Conservation (phyloP, 2,888 invertebrate species). For the Trisateles emortualis region DNA sequence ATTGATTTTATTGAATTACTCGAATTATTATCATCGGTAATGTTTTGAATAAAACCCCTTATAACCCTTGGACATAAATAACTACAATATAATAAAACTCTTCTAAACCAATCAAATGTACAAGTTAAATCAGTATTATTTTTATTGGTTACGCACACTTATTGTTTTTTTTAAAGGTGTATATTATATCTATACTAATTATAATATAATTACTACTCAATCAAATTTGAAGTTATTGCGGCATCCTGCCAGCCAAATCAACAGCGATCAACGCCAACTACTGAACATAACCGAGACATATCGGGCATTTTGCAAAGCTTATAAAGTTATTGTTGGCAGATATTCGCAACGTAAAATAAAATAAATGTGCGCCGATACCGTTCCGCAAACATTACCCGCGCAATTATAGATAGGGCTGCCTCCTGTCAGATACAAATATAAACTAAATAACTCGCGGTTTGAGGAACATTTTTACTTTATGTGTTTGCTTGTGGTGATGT, state of each 20-base stretch:
- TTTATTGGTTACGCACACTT: constrained; percentile 4
- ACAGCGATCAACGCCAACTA: constrained; percentile 26
- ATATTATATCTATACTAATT: too few relatives aligned
- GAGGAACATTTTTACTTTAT: not conserved
- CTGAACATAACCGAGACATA: constrained; percentile 22
- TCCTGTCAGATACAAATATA: constrained; percentile 19
- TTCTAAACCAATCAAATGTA: too few relatives aligned
- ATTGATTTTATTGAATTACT: too few relatives aligned
- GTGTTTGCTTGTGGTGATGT: not conserved
- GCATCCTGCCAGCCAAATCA: constrained; percentile 27
- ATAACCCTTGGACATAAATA: too few relatives aligned
- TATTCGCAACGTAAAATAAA: constrained; percentile 47
- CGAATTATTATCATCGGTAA: too few relatives aligned
- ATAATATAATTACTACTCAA: constrained; percentile 21
- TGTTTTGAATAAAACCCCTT: too few relatives aligned
- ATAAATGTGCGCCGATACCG: constrained; percentile 44
- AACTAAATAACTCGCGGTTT: not conserved
- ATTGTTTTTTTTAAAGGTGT: constrained; percentile 2
- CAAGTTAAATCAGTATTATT: not conserved
- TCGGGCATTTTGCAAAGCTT: constrained; percentile 25
- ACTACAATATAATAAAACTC: too few relatives aligned
- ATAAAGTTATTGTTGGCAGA: constrained; percentile 29
- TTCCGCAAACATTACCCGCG: constrained; percentile 43
- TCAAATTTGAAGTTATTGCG: constrained; percentile 22
- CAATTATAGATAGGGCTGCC: constrained; percentile 44